phyloP scores from a whole-genome alignment of 2,797 vertebrate species.

The Darevskia nairensis region DNA sequence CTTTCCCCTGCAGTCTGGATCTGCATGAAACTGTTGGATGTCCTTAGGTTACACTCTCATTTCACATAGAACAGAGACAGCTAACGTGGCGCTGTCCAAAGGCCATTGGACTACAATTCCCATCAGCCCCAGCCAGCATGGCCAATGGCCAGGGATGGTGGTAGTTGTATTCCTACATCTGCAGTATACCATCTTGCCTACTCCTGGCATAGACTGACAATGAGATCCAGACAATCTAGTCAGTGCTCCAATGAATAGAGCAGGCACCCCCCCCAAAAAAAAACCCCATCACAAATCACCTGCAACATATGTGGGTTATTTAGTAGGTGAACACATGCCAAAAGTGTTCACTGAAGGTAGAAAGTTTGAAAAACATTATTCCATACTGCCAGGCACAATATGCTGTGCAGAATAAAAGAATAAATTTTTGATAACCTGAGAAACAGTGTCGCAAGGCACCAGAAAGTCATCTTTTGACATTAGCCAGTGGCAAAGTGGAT shows the following conservation, averaged over 20 bases:
- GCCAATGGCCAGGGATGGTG: background rate
- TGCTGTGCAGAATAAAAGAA: constrained; percentile 18
- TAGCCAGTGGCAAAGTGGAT: background rate
- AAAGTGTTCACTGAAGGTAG: background rate
- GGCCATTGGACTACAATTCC: background rate
- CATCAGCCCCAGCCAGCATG: background rate
- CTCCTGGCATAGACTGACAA: background rate
- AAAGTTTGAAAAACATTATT: constrained; percentile 2
- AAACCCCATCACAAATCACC: background rate
- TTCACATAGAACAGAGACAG: background rate
- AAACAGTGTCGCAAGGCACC: background rate
- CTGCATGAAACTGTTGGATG: background rate
- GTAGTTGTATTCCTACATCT: background rate
- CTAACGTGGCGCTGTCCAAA: background rate
- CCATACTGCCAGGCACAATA: background rate
- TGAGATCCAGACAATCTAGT: too few species aligned
- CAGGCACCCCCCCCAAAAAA: background rate
- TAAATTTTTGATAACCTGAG: background rate
- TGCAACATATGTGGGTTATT: background rate
- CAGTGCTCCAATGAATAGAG: background rate
- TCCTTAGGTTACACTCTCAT: background rate
- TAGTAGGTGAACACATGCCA: too few species aligned
- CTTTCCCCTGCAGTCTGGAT: background rate
- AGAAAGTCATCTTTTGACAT: background rate
- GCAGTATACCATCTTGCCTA: too few species aligned